These are phyloP conservation scores for Pollenia angustigena DNA, from an alignment of 2,888 invertebrate species.

Conservation along the genomic window DNA sequence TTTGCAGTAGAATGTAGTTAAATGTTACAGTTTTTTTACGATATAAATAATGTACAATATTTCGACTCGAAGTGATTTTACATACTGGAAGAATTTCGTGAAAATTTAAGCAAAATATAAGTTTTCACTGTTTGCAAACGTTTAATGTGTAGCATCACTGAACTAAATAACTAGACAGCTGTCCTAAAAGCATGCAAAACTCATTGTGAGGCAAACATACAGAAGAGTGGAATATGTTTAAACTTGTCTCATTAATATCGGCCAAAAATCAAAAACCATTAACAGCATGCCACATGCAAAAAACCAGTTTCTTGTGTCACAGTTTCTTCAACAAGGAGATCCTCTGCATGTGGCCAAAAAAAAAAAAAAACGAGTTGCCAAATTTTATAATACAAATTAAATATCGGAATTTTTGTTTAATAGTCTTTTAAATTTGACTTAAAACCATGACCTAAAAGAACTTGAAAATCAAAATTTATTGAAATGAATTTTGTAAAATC, in stretches of 20 bases:
- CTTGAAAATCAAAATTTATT: too few species aligned
- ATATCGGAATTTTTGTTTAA: neutral
- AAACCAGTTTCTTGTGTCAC: conserved; percentile 63
- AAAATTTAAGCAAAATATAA: neutral
- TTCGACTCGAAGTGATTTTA: too few species aligned
- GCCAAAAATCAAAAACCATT: conserved; percentile 48
- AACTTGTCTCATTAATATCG: conserved; percentile 55
- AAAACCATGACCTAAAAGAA: too few species aligned
- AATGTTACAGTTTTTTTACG: too few species aligned
- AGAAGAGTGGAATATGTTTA: conserved; percentile 24
- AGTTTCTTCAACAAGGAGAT: conserved; percentile 50
- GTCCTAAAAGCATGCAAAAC: conserved; percentile 40
- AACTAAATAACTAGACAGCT: conserved; percentile 15
- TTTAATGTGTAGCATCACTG: neutral
- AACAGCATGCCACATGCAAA: conserved; percentile 40
- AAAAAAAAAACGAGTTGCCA: conserved; percentile 30
- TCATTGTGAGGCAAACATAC: neutral
- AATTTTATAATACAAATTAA: neutral
- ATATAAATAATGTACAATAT: too few species aligned
- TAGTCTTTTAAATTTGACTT: too few species aligned
- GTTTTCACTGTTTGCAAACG: neutral
- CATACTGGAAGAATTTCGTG: too few species aligned
- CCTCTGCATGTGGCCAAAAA: conserved; percentile 38
- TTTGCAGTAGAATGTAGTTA: too few species aligned
- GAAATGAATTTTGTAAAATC: too few species aligned